These are phyloP conservation scores for Melikaiella ostensackeni DNA, from an alignment of 2,888 invertebrate genomes.

Conservation along the genomic window DNA sequence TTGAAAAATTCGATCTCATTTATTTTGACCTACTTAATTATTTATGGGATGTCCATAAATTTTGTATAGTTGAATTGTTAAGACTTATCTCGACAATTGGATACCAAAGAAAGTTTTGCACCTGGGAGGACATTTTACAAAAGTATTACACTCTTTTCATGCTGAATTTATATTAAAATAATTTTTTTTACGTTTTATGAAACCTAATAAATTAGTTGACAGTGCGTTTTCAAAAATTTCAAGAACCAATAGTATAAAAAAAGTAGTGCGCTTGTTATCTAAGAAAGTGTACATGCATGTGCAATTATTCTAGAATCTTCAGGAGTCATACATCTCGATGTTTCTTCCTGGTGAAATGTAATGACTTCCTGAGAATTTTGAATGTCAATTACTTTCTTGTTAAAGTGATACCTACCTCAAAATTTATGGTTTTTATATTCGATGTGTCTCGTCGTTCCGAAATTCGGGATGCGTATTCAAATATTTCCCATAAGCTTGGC, in stretches of 20 bases:
- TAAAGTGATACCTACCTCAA: no score
- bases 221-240: no score
- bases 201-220: neutral
- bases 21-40: neutral
- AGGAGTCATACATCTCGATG: neutral
- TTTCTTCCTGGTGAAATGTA: constrained; percentile 6
- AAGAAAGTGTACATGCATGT: neutral
- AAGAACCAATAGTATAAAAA: neutral
- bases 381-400: neutral
- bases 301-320: constrained; percentile 28
- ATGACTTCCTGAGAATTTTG: neutral
- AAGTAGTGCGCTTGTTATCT: neutral
- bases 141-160: neutral
- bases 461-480: no score
- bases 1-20: neutral
- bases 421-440: neutral
- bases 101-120: neutral
- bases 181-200: no score
- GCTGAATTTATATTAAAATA: neutral
- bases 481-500: no score
- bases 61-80: neutral
- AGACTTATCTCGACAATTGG: neutral
- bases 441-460: no score
- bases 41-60: neutral
- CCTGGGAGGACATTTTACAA: neutral